These are phyloP conservation scores for Drosophila meridionalis DNA, from an alignment of 2,888 invertebrate species.

Conservation along the genomic window DNA sequence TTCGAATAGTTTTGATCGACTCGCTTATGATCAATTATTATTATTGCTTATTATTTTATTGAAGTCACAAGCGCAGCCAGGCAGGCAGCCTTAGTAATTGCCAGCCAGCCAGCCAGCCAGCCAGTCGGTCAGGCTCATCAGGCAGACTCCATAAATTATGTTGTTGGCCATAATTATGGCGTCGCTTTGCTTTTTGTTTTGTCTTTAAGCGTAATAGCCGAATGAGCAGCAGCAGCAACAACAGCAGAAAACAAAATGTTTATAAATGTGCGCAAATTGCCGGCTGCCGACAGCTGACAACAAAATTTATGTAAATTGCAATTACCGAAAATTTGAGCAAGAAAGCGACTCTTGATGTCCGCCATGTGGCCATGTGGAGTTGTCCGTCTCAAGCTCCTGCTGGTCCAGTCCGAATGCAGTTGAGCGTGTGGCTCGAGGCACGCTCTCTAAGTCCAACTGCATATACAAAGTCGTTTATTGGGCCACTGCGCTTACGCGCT, in stretches of 20 bases:
- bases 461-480: conserved; percentile 4
- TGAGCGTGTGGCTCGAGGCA: background rate
- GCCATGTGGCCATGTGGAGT: background rate
- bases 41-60: conserved; percentile 67
- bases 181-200: conserved; percentile 30
- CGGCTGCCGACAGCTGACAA: conserved; percentile 64
- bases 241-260: conserved; percentile 35
- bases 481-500: conserved; percentile 32
- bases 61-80: conserved; percentile 38
- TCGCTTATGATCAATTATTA: conserved; percentile 59
- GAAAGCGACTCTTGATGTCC: conserved; percentile 32
- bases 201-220: conserved; percentile 22
- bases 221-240: conserved; percentile 16
- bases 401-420: conserved; percentile 10
- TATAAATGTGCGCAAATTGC: conserved; percentile 64
- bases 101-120: background rate
- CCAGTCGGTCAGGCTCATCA: conserved; percentile 17
- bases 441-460: conserved; percentile 8
- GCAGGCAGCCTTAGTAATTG: conserved; percentile 19
- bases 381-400: background rate
- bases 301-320: conserved; percentile 69
- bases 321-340: conserved; percentile 55
- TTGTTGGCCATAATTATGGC: conserved; percentile 59
- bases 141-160: conserved; percentile 57
- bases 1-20: conserved; percentile 39